Conservation (phyloP, 2,888 invertebrate species). For the Blera fallax region DNA sequence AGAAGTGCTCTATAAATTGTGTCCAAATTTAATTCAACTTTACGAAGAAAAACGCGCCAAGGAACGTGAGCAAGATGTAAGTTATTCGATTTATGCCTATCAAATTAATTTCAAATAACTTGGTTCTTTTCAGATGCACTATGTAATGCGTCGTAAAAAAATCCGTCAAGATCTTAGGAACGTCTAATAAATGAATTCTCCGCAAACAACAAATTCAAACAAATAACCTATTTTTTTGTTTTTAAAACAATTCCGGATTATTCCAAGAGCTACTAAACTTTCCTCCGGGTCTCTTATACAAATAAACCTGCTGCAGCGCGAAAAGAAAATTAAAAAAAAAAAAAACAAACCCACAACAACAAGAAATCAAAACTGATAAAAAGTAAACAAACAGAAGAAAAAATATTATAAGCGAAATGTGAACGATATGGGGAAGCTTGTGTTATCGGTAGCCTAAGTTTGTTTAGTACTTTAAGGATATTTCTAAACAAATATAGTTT, state of each 20-base stretch:
- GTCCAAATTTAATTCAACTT: slow-evolving; percentile 76
- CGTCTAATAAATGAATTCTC: slow-evolving; percentile 40
- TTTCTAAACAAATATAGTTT: slow-evolving; percentile 72
- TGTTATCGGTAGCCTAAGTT: slow-evolving; percentile 71
- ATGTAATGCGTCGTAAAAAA: slow-evolving; percentile 78
- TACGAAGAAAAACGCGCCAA: slow-evolving; percentile 77
- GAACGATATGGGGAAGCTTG: slow-evolving; percentile 54
- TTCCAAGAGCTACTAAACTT: slow-evolving; percentile 64
- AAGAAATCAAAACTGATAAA: background rate
- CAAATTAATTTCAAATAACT: background rate
- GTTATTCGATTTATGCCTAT: background rate
- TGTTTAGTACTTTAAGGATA: slow-evolving; percentile 68
- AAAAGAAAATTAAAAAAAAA: background rate
- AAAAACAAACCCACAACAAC: background rate
- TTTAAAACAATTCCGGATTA: slow-evolving; percentile 64
- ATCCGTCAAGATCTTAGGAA: slow-evolving; percentile 75
- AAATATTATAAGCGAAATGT: slow-evolving; percentile 52
- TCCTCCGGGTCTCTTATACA: slow-evolving; percentile 45
- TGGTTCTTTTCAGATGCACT: slow-evolving; percentile 76
- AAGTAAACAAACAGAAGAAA: slow-evolving; percentile 14
- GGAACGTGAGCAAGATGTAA: slow-evolving; percentile 77
- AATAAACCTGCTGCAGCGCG: slow-evolving; percentile 23
- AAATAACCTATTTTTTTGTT: slow-evolving; percentile 61
- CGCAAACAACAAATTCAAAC: slow-evolving; percentile 25
- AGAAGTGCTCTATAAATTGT: slow-evolving; percentile 76